Evolutionary conservation across 1,140 invertebrate genomes (phyloP).

Genomic region (Heliconius hewitsoni): DNA sequence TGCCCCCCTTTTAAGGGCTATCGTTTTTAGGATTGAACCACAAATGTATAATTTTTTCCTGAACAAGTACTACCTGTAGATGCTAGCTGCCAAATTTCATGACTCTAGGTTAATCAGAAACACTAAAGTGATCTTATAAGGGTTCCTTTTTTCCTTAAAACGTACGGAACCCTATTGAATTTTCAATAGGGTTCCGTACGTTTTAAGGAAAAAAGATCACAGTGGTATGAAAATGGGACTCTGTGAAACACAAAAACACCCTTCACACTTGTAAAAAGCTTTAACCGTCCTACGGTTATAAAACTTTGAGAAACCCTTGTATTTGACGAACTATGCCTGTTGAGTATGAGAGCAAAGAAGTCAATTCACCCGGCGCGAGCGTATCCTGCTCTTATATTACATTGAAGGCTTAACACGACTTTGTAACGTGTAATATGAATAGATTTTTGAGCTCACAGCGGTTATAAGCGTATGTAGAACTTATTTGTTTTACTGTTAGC

Average conservation of each 20-base stretch:
- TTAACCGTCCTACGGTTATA: slow-evolving; percentile 29
- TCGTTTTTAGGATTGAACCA: too few species aligned
- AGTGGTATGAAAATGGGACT: background rate
- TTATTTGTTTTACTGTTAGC: slow-evolving; percentile 4
- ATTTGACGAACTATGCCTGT: slow-evolving; percentile 36
- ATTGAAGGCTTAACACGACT: background rate
- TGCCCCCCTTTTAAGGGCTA: too few species aligned
- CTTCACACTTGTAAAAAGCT: slow-evolving; percentile 15
- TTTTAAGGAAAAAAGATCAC: too few species aligned
- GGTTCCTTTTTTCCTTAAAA: too few species aligned
- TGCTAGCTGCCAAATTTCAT: too few species aligned
- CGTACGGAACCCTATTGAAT: background rate
- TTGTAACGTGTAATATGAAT: background rate
- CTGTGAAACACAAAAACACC: slow-evolving; percentile 9
- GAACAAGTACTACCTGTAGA: too few species aligned
- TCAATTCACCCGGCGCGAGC: slow-evolving; percentile 2
- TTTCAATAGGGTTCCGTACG: too few species aligned
- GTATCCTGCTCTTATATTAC: slow-evolving; percentile 19
- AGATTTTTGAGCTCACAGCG: background rate
- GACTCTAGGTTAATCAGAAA: too few species aligned
- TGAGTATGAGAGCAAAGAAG: slow-evolving; percentile 27
- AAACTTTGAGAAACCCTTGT: slow-evolving; percentile 31
- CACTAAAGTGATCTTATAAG: too few species aligned
- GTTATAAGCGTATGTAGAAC: background rate
- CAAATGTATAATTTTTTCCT: too few species aligned